A percentile compares a stretch with the other conserved stretches of the same genome.
These are phyloP conservation scores for Enteromius radiatus DNA, from an alignment of 2,797 vertebrate species.

Conservation along the genomic window DNA sequence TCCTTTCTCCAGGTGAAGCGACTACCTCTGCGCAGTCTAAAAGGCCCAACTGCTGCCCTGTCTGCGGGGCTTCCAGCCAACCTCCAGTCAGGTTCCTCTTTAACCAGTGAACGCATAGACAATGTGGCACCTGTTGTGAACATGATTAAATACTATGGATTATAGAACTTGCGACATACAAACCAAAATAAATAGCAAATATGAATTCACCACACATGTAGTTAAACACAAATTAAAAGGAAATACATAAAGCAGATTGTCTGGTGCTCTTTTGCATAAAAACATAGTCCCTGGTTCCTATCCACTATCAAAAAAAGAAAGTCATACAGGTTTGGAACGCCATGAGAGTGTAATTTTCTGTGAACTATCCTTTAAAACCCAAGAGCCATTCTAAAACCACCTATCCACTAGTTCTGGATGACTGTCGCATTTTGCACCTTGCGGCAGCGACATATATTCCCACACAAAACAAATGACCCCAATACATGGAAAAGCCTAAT, in stretches of 20 bases:
- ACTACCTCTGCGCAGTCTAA: slow-evolving; percentile 82
- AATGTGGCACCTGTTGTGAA: slow-evolving; percentile 77
- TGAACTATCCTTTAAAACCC: not conserved
- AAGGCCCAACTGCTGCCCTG: slow-evolving; percentile 72
- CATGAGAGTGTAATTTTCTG: not conserved
- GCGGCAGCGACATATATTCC: not conserved
- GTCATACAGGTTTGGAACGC: not conserved
- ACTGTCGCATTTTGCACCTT: not conserved
- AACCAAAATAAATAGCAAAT: slow-evolving; percentile 6
- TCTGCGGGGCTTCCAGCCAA: slow-evolving; percentile 75
- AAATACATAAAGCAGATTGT: not conserved
- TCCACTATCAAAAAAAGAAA: too few species aligned
- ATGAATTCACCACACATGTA: not conserved
- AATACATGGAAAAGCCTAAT: not conserved
- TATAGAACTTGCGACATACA: not conserved
- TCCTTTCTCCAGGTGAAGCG: slow-evolving; percentile 87
- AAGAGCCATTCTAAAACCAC: not conserved
- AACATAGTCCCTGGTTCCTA: too few species aligned
- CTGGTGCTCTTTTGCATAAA: too few species aligned
- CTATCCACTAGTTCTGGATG: not conserved
- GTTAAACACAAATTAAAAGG: not conserved
- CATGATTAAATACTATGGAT: not conserved
- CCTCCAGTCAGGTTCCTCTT: slow-evolving; percentile 85
- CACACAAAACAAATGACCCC: too few species aligned
- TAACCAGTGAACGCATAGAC: slow-evolving; percentile 83